Conservation (phyloP, 2,888 invertebrate genomes). For the Miltochrista miniata region DNA sequence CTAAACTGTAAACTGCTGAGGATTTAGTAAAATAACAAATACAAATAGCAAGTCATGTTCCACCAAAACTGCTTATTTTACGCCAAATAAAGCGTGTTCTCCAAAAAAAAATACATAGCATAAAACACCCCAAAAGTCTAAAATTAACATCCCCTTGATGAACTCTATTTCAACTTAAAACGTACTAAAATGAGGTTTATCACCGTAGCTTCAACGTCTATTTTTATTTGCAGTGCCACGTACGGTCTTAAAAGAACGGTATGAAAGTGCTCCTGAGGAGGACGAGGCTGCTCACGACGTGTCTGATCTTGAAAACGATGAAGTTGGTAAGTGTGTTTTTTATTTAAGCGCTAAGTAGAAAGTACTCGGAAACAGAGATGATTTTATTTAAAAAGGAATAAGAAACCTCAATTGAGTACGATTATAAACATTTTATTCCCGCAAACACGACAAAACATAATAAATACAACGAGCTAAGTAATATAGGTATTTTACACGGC, state of each 20-base stretch:
- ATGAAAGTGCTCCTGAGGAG: constrained; percentile 90
- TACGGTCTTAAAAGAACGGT: constrained; percentile 92
- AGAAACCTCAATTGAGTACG: no score
- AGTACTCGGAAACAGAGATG: not conserved
- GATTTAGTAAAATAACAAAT: constrained; percentile 40
- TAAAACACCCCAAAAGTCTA: constrained; percentile 64
- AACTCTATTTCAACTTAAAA: constrained; percentile 34
- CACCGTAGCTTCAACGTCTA: constrained; percentile 43
- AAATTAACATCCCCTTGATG: constrained; percentile 67
- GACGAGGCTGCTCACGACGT: constrained; percentile 87
- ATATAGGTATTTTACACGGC: no score
- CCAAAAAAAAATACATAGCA: constrained; percentile 55
- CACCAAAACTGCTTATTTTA: constrained; percentile 36
- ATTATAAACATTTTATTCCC: no score
- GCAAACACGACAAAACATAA: no score
- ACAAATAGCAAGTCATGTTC: constrained; percentile 50
- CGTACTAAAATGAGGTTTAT: constrained; percentile 38
- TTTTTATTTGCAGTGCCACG: constrained; percentile 87
- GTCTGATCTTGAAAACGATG: constrained; percentile 77
- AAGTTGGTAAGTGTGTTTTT: constrained; percentile 72
- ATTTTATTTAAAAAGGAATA: no score
- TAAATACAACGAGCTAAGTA: no score
- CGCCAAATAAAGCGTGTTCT: constrained; percentile 38
- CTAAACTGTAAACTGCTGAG: constrained; percentile 20
- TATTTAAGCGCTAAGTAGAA: not conserved